Conservation (phyloP, 2,888 invertebrate species). For the Platycnemis pennipes region DNA sequence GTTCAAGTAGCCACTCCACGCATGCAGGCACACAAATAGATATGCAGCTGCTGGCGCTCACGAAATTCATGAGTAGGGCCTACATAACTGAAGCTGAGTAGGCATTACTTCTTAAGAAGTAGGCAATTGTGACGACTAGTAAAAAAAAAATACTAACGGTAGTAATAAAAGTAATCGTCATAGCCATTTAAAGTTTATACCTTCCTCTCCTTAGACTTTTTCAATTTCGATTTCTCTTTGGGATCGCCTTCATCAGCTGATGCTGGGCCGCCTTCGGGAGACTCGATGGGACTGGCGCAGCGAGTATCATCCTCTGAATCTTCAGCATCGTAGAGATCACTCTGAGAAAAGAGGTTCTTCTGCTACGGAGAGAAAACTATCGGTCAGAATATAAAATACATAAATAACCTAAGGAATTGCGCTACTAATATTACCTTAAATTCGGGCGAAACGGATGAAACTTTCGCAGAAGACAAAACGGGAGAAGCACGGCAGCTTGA, state of each 20-base stretch:
- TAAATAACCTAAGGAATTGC: background rate
- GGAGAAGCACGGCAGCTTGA: background rate
- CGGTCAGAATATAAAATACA: background rate
- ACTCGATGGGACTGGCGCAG: background rate
- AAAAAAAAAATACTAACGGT: too few relatives aligned
- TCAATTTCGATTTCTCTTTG: background rate
- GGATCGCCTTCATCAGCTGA: background rate
- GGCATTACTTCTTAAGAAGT: too few relatives aligned
- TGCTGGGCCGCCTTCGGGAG: background rate
- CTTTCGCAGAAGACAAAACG: background rate
- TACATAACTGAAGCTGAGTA: too few relatives aligned
- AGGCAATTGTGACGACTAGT: too few relatives aligned
- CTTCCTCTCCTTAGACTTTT: conserved; percentile 12
- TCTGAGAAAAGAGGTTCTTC: conserved; percentile 17
- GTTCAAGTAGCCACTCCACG: background rate
- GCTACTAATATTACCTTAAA: background rate
- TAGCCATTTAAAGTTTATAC: background rate
- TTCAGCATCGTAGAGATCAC: conserved; percentile 82
- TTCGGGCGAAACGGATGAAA: background rate
- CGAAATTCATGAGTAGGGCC: too few relatives aligned
- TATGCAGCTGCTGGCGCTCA: too few relatives aligned
- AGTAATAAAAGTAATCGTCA: background rate
- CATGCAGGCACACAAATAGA: background rate
- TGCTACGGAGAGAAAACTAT: background rate
- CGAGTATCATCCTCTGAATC: conserved; percentile 80